Percentiles rank a stretch among this genome's conserved stretches.
phyloP scores from a whole-genome alignment of 1,140 invertebrate species.

The Neocloeon triangulifer region DNA sequence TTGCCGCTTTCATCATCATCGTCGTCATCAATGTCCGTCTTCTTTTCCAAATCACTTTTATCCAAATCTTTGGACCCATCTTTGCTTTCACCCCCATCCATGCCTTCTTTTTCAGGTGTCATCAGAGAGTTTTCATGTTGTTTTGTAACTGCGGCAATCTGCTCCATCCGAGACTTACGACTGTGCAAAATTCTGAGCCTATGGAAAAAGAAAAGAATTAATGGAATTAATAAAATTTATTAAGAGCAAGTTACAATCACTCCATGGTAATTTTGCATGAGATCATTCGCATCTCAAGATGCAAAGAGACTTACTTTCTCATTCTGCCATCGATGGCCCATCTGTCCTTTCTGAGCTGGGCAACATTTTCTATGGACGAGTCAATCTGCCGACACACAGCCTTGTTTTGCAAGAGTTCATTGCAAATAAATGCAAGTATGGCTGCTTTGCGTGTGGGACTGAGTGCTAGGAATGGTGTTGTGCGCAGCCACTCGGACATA shows the following conservation, averaged over 20 bases:
- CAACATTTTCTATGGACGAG: constrained; percentile 45
- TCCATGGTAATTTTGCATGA: no score
- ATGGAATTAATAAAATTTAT: neutral
- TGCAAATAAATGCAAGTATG: constrained; percentile 75
- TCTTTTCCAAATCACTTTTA: constrained; percentile 15
- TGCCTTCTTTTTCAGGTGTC: constrained; percentile 8
- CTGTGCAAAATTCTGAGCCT: constrained; percentile 47
- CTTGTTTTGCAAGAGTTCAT: constrained; percentile 83
- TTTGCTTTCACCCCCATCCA: no score
- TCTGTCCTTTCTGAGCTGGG: constrained; percentile 50
- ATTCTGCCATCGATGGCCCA: constrained; percentile 72
- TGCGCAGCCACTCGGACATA: constrained; percentile 45
- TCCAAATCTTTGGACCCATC: no score
- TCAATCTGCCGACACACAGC: constrained; percentile 62
- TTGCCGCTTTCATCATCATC: constrained; percentile 52
- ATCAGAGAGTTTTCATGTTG: no score
- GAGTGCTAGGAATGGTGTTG: constrained; percentile 64
- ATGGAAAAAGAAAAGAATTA: neutral
- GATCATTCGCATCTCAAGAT: neutral
- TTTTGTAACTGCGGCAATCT: constrained; percentile 28
- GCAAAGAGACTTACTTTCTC: constrained; percentile 40
- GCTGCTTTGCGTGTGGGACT: constrained; percentile 68
- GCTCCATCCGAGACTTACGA: constrained; percentile 48
- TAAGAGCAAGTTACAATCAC: neutral
- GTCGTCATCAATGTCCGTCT: constrained; percentile 28